These are phyloP conservation scores for Drosophila guanche DNA, from an alignment of 1,140 invertebrate species.

Conservation along the genomic window DNA sequence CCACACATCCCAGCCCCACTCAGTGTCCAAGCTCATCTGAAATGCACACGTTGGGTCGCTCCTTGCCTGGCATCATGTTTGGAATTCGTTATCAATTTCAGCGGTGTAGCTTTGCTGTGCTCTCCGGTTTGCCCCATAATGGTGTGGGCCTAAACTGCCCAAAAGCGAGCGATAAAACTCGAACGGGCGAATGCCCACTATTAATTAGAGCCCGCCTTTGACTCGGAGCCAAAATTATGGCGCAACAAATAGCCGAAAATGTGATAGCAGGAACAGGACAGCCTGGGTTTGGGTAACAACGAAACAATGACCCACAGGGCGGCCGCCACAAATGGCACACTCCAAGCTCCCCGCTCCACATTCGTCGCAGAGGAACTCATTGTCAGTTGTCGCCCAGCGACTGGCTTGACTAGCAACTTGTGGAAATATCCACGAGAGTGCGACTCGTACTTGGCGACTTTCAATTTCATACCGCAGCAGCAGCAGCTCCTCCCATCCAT, in stretches of 20 bases:
- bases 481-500: neutral
- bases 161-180: slow-evolving; percentile 69
- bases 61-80: slow-evolving; percentile 49
- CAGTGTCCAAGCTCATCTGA: slow-evolving; percentile 47
- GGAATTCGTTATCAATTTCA: slow-evolving; percentile 74
- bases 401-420: neutral
- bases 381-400: slow-evolving; percentile 2
- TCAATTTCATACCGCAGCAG: slow-evolving; percentile 33
- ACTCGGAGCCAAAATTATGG: slow-evolving; percentile 48
- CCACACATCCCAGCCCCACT: slow-evolving; percentile 10
- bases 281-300: slow-evolving; percentile 25
- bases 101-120: neutral
- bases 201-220: slow-evolving; percentile 62
- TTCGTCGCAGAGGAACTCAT: slow-evolving; percentile 2
- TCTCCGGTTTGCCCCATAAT: slow-evolving; percentile 5
- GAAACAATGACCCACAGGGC: slow-evolving; percentile 13
- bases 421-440: no score
- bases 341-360: neutral
- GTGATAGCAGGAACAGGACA: slow-evolving; percentile 30
- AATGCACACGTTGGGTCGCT: slow-evolving; percentile 62
- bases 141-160: slow-evolving; percentile 61
- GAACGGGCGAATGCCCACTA: slow-evolving; percentile 72
- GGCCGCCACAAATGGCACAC: slow-evolving; percentile 42
- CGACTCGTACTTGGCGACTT: slow-evolving; percentile 21
- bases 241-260: slow-evolving; percentile 70